Evolutionary conservation across 1,140 invertebrate species (phyloP).

Genomic region (Battus philenor): DNA sequence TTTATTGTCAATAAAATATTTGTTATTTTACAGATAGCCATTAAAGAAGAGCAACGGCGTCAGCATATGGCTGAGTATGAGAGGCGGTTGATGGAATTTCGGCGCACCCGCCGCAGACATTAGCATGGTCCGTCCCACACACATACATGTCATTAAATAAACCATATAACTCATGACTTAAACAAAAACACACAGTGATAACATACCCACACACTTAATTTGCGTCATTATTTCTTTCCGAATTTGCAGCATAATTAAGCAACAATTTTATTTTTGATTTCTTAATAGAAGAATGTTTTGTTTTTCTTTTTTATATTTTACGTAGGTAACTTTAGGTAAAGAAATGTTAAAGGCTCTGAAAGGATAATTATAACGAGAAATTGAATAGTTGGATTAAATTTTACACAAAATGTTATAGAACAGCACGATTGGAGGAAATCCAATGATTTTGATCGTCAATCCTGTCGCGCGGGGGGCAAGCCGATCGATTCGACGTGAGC

Average conservation of each 20-base stretch:
- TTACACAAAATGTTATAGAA: slow-evolving; percentile 74
- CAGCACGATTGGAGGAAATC: slow-evolving; percentile 68
- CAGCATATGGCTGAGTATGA: slow-evolving; percentile 92
- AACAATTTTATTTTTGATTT: slow-evolving; percentile 14
- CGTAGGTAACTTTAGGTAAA: slow-evolving; percentile 38
- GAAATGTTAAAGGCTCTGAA: slow-evolving; percentile 29
- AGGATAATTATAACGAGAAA: slow-evolving; percentile 27
- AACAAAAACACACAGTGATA: slow-evolving; percentile 21
- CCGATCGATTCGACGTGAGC: slow-evolving; percentile 40
- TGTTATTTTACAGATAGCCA: slow-evolving; percentile 82
- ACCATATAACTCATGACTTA: slow-evolving; percentile 13
- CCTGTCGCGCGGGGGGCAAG: slow-evolving; percentile 54
- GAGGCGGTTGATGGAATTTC: slow-evolving; percentile 83
- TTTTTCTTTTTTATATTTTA: slow-evolving; percentile 39
- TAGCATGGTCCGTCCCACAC: slow-evolving; percentile 68
- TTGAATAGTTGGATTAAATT: slow-evolving; percentile 52
- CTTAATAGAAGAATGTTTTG: slow-evolving; percentile 35
- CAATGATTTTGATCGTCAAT: slow-evolving; percentile 63
- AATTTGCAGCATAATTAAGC: slow-evolving; percentile 16
- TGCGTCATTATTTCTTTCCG: slow-evolving; percentile 33
- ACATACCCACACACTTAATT: slow-evolving; percentile 28
- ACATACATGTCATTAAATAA: slow-evolving; percentile 17
- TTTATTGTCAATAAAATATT: no score
- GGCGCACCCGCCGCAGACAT: slow-evolving; percentile 66
- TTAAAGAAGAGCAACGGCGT: slow-evolving; percentile 90